phyloP scores from a whole-genome alignment of 2,113 vertebrate species.

The Recurvirostra avosetta region DNA sequence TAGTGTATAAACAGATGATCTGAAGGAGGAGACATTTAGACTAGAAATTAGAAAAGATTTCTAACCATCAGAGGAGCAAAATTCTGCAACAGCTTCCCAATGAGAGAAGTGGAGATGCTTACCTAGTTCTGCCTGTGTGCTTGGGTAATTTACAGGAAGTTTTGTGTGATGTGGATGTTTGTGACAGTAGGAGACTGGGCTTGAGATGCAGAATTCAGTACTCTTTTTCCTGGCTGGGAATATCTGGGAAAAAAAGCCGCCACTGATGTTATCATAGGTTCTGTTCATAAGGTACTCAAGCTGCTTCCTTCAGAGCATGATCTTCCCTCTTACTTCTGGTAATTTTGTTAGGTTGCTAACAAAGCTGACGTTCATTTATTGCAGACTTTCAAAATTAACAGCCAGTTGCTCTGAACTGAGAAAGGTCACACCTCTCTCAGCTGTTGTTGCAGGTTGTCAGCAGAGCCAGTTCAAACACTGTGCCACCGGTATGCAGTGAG shows the following conservation, averaged over 20 bases:
- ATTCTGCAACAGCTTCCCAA: neutral
- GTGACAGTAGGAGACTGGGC: neutral
- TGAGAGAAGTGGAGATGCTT: neutral
- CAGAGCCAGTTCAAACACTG: neutral
- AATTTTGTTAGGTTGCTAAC: neutral
- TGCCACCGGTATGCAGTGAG: neutral
- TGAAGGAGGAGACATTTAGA: neutral
- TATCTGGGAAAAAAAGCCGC: neutral
- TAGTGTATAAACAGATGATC: neutral
- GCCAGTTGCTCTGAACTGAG: neutral
- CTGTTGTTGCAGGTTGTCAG: neutral
- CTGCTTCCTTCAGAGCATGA: neutral
- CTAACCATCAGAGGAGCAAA: neutral
- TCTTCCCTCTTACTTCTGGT: constrained; percentile 9
- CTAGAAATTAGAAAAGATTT: neutral
- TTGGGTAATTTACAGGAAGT: neutral
- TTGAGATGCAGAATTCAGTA: neutral
- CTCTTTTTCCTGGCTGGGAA: constrained; percentile 3
- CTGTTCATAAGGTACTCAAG: neutral
- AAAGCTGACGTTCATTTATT: neutral
- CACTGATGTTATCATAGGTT: rapidly evolving
- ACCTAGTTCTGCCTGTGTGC: neutral
- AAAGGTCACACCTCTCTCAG: constrained; percentile 36
- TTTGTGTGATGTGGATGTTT: neutral
- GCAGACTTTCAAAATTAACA: neutral